Evolutionary conservation across 2,888 invertebrate species (phyloP).

Genomic region (Chloroclysta siterata): DNA sequence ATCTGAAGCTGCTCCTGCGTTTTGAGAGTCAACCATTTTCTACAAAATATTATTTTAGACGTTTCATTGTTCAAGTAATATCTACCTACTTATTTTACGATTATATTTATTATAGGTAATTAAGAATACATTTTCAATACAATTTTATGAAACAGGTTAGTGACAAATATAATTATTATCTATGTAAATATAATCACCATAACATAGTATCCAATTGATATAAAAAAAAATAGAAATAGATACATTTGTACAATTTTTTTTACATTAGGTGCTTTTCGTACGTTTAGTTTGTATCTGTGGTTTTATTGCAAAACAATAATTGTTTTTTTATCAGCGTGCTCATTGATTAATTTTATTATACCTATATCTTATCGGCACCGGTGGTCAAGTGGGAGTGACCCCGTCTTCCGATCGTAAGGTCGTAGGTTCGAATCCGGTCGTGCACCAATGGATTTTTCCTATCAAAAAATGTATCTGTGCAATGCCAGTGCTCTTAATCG

Average conservation of each 20-base stretch:
- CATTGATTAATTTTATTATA: slow-evolving; percentile 1
- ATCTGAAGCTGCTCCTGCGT: neutral
- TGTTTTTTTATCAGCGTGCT: slow-evolving; percentile 14
- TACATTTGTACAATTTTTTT: slow-evolving; percentile 5
- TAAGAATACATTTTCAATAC: too few relatives aligned
- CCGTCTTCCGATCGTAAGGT: too few relatives aligned
- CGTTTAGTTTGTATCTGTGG: neutral
- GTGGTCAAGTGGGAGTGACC: neutral
- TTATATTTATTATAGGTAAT: too few relatives aligned
- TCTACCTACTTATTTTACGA: neutral
- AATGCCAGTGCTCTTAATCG: too few relatives aligned
- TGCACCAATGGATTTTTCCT: too few relatives aligned
- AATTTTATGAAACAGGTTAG: too few relatives aligned
- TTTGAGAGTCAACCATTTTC: neutral
- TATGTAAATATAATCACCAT: slow-evolving; percentile 4
- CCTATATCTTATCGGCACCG: neutral
- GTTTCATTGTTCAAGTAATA: neutral
- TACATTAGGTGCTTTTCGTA: neutral
- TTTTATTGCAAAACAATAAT: slow-evolving; percentile 11
- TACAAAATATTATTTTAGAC: neutral
- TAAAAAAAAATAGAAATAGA: neutral
- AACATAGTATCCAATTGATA: neutral
- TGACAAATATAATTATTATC: too few relatives aligned
- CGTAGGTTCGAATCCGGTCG: too few relatives aligned
- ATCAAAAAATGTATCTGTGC: too few relatives aligned